phyloP scores from a whole-genome alignment of 2,888 invertebrate species.

The Nemoura dubitans region DNA sequence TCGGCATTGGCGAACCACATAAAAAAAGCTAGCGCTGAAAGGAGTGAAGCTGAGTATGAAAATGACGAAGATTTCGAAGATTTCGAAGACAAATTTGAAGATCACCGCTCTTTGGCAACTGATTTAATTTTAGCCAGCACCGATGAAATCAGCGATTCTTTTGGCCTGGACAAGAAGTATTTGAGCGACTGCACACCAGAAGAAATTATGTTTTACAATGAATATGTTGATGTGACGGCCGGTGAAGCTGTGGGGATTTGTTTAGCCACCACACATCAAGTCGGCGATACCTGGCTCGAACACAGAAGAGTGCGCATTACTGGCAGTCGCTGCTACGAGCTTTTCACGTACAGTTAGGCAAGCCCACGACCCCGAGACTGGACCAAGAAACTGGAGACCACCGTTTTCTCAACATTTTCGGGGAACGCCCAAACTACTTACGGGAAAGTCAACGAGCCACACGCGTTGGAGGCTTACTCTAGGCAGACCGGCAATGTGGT shows the following conservation, averaged over 20 bases:
- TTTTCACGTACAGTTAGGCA: constrained; percentile 14
- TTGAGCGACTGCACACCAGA: not conserved
- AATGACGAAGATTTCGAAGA: too few species aligned
- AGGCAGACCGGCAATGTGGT: not conserved
- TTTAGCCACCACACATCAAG: not conserved
- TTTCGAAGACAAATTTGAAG: too few species aligned
- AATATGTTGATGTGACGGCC: not conserved
- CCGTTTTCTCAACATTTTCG: not conserved
- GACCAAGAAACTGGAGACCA: not conserved
- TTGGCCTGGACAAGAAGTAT: not conserved
- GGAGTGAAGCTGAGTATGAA: too few species aligned
- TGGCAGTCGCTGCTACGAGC: constrained; percentile 14
- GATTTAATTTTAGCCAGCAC: too few species aligned
- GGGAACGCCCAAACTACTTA: constrained; percentile 10
- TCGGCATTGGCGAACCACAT: too few species aligned
- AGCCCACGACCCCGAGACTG: not conserved
- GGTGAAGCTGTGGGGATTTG: constrained; percentile 9
- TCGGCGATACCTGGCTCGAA: not conserved
- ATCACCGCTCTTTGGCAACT: too few species aligned
- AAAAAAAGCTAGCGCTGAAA: too few species aligned
- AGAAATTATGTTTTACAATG: not conserved
- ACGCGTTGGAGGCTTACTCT: not conserved
- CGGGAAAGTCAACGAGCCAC: not conserved
- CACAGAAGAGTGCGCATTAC: not conserved
- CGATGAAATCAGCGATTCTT: too few species aligned